phyloP scores from a whole-genome alignment of 2,113 vertebrate genomes.

The Diglossa brunneiventris region DNA sequence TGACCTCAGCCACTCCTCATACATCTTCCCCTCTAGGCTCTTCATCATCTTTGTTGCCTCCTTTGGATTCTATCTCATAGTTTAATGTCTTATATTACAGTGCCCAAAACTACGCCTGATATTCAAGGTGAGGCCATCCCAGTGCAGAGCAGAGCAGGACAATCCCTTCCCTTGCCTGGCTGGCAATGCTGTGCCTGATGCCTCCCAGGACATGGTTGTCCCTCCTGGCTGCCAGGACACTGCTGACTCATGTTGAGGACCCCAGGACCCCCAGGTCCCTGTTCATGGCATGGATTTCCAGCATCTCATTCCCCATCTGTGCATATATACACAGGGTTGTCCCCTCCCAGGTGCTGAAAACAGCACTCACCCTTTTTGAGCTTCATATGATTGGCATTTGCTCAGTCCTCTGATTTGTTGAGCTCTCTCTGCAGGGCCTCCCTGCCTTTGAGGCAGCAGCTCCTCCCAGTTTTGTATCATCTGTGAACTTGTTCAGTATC shows the following conservation, averaged over 20 bases:
- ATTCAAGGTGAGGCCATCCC: neutral
- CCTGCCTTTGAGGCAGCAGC: neutral
- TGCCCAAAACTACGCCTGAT: neutral
- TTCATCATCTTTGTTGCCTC: neutral
- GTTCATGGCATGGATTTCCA: neutral
- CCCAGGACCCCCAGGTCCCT: neutral
- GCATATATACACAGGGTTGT: neutral
- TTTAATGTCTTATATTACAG: neutral
- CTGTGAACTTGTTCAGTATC: neutral
- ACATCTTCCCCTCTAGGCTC: neutral
- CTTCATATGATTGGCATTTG: neutral
- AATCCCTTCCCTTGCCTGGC: neutral
- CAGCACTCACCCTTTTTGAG: neutral
- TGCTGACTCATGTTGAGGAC: neutral
- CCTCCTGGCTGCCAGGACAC: neutral
- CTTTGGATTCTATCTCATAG: neutral
- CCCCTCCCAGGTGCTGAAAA: neutral
- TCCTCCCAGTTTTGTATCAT: neutral
- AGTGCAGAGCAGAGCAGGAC: accelerated
- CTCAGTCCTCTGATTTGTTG: neutral
- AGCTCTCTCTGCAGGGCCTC: neutral
- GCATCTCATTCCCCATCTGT: neutral
- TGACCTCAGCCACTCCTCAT: neutral
- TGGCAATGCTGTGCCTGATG: neutral
- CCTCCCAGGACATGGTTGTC: accelerated